Evolutionary conservation across 2,888 invertebrate genomes (phyloP), one percentile per base, ranked within the genome.

Genomic region (Dugesia japonica): DNA sequence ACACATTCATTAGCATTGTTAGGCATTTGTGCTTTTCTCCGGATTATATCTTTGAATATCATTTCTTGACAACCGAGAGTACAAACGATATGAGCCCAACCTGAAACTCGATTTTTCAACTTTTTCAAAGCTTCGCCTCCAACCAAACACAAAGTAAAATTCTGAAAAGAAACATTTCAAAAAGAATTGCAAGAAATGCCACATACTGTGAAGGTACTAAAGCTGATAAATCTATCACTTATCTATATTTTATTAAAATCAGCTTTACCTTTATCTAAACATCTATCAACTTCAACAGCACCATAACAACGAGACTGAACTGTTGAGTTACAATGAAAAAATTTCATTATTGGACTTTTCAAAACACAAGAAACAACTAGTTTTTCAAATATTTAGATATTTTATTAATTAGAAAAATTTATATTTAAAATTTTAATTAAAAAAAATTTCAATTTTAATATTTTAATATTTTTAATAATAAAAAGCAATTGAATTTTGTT

Each of bases 151-250:
- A 75, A 23, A 38, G 71, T 56, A 28, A 42, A 75, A 26, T 71
- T 23, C 75, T 75, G 27, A 26, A 42, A 31, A 7, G 23, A 90
- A 79, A 23, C n/a, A n/a, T n/a, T n/a, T n/a, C n/a, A n/a, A n/a
- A n/a, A n/a, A n/a, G n/a, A n/a, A n/a, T n/a, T n/a, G n/a, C n/a
- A n/a, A n/a, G n/a, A n/a, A n/a, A n/a, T n/a, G n/a, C n/a, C n/a
- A n/a, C n/a, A n/a, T n/a, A n/a, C n/a, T n/a, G n/a, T n/a, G n/a
- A n/a, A n/a, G 38, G 38, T 9, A 38, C 38, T 38, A 17, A 38
- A 38, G 9, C 31, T 42, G 13, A 26, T 20, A 20, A 27, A 74
- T 9, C 74, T 31, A 38, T 74, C 74, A 38, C 74, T 28, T 26
- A 1, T 56, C 74, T 31, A 74, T 1, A 17, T 9, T 38, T 38